Evolutionary conservation across 2,113 vertebrate species (phyloP).

Genomic region (Nymphicus hollandicus): DNA sequence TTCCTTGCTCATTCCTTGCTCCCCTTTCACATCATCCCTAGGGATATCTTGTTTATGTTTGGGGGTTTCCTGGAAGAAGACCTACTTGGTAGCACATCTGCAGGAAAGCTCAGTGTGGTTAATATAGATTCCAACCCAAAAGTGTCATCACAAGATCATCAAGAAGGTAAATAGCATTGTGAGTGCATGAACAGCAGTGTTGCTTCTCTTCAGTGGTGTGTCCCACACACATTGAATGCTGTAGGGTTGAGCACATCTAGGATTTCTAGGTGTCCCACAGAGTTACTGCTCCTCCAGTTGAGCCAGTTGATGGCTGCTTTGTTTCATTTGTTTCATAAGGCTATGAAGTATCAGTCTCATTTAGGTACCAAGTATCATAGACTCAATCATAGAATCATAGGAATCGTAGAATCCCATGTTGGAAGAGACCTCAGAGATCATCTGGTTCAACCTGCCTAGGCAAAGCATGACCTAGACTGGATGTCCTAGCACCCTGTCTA

Average conservation of each 20-base stretch:
- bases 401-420: not conserved
- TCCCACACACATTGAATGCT: rapidly evolving
- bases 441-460: not conserved
- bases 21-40: not conserved
- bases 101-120: not conserved
- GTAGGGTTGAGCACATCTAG: not conserved
- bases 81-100: not conserved
- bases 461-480: not conserved
- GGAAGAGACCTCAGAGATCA: not conserved
- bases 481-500: not conserved
- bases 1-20: not conserved
- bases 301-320: not conserved
- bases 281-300: not conserved
- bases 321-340: not conserved
- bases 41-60: not conserved
- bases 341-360: not conserved
- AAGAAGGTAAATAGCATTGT: not conserved
- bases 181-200: not conserved
- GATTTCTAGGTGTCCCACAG: not conserved
- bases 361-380: not conserved
- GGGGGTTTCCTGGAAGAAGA: not conserved
- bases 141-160: not conserved
- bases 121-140: not conserved
- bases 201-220: not conserved
- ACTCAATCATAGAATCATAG: not conserved